These are phyloP conservation scores for Gambusia yucatana DNA, from an alignment of 2,797 vertebrate species.

Conservation along the genomic window DNA sequence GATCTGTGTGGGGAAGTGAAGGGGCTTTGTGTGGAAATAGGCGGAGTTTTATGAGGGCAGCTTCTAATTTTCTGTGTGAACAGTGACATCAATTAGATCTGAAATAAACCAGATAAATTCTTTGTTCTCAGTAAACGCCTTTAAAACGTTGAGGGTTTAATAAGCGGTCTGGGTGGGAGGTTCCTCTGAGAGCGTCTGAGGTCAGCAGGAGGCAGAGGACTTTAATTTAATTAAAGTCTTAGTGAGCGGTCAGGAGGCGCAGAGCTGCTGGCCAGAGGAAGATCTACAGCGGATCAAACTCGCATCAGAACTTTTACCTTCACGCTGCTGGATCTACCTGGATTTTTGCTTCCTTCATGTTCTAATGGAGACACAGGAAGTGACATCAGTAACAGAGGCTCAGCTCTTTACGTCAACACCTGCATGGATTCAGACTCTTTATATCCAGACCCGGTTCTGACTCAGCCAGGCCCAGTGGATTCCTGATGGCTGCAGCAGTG, in stretches of 20 bases:
- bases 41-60: too few relatives aligned
- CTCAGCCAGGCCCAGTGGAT: neutral
- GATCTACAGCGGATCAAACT: slow-evolving; percentile 11
- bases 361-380: slow-evolving; percentile 26
- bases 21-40: too few relatives aligned
- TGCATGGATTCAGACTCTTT: neutral
- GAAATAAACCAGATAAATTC: neutral
- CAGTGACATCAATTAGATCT: neutral
- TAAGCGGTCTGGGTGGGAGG: neutral
- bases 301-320: slow-evolving; percentile 26
- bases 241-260: slow-evolving; percentile 27
- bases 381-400: neutral
- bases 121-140: neutral
- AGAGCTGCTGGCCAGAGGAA: neutral
- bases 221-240: slow-evolving; percentile 66
- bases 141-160: neutral
- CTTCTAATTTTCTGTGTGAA: neutral
- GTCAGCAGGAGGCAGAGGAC: slow-evolving; percentile 22
- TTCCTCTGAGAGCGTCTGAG: neutral
- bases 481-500: neutral
- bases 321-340: slow-evolving; percentile 7
- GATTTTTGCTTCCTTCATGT: slow-evolving; percentile 10
- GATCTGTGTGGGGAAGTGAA: too few relatives aligned
- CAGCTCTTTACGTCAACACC: neutral
- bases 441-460: neutral